Conservation (phyloP, 2,888 invertebrate genomes). For the Agrochola litura region DNA sequence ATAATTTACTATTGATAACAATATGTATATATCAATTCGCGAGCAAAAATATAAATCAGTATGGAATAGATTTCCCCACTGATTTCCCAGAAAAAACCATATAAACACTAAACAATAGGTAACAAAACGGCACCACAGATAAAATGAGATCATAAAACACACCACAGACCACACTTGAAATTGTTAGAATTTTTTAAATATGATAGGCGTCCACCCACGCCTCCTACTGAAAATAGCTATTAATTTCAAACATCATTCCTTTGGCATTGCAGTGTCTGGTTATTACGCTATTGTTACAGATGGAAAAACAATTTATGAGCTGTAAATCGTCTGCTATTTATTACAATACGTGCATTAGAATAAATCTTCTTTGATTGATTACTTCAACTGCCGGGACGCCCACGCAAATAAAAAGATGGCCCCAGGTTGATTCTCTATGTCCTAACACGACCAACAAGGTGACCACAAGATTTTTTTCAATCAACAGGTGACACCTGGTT, state of each 20-base stretch:
- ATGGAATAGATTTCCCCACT: not conserved
- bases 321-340: constrained; percentile 10
- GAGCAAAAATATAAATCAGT: not conserved
- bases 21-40: not conserved
- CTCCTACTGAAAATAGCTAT: constrained; percentile 45
- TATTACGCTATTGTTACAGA: constrained; percentile 20
- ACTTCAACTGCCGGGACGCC: not conserved
- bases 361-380: constrained; percentile 34
- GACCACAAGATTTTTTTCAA: not conserved
- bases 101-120: constrained; percentile 22
- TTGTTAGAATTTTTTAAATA: constrained; percentile 46
- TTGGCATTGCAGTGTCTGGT: constrained; percentile 20
- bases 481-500: not conserved
- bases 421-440: not conserved
- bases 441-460: not conserved
- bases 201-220: constrained; percentile 46
- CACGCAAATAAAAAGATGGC: not conserved
- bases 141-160: constrained; percentile 30
- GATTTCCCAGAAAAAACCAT: constrained; percentile 14
- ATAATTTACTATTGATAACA: too few relatives aligned
- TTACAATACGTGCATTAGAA: constrained; percentile 23
- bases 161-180: constrained; percentile 58
- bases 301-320: constrained; percentile 23
- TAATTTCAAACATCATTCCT: constrained; percentile 31
- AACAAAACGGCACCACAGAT: constrained; percentile 36